Conservation (phyloP, 1,140 invertebrate genomes). For the Centruroides sculpturatus region DNA sequence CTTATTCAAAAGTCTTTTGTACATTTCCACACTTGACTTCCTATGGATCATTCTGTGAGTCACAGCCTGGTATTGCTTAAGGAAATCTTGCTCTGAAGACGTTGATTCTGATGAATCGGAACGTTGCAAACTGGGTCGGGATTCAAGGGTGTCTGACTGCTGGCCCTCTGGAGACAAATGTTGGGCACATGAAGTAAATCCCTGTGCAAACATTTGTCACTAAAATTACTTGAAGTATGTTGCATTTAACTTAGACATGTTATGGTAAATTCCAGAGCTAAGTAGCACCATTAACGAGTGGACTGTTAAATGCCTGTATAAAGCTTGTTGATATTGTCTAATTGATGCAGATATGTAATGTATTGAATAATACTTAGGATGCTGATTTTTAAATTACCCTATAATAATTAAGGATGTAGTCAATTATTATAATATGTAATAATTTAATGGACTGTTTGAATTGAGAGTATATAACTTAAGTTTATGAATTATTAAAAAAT, state of each 20-base stretch:
- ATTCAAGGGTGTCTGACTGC: neutral
- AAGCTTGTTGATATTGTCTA: no score
- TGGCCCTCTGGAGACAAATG: conserved; percentile 12
- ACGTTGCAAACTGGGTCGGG: neutral
- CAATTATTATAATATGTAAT: no score
- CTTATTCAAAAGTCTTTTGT: conserved; percentile 62
- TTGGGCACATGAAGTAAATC: neutral
- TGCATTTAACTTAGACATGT: neutral
- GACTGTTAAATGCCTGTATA: no score
- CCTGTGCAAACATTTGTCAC: neutral
- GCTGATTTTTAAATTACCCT: no score
- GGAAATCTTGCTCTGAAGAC: conserved; percentile 70
- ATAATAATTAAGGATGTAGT: no score
- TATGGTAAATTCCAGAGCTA: neutral
- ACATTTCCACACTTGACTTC: conserved; percentile 82
- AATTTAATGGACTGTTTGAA: no score
- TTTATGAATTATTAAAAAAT: no score
- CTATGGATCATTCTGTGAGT: conserved; percentile 79
- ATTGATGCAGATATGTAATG: no score
- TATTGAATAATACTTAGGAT: no score
- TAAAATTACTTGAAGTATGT: neutral
- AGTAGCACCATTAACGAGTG: no score
- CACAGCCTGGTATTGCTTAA: conserved; percentile 66
- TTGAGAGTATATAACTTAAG: no score
- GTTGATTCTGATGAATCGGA: conserved; percentile 45